A percentile compares a stretch with the other conserved stretches of the same genome.
Conservation (phyloP, 2,888 invertebrate genomes). For the Sceliomorpha sp. region DNA sequence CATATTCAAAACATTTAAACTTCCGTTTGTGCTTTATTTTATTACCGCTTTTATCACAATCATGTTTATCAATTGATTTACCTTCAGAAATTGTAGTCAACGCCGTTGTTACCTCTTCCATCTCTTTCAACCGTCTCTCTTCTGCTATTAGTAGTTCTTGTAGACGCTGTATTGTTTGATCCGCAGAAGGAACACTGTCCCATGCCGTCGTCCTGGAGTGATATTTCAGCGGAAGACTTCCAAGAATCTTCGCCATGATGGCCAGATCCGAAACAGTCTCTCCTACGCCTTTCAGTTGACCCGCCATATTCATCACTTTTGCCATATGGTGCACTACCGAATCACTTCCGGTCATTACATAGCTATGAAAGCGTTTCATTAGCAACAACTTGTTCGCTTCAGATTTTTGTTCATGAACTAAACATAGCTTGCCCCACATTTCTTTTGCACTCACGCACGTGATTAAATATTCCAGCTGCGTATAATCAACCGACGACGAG, state of each 20-base stretch:
- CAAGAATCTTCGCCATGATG: slow-evolving; percentile 58
- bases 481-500: slow-evolving; percentile 34
- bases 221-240: slow-evolving; percentile 49
- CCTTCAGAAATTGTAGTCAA: background rate
- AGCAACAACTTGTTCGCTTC: slow-evolving; percentile 48
- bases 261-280: slow-evolving; percentile 42
- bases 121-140: background rate
- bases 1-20: no score
- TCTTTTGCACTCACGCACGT: slow-evolving; percentile 34
- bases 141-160: slow-evolving; percentile 36
- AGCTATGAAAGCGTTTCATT: slow-evolving; percentile 51
- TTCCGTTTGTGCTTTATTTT: no score
- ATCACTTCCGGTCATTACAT: slow-evolving; percentile 52
- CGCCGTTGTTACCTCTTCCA: background rate
- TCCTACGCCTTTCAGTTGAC: slow-evolving; percentile 47
- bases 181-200: slow-evolving; percentile 44
- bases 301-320: slow-evolving; percentile 63
- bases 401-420: slow-evolving; percentile 55
- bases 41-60: background rate
- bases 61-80: background rate
- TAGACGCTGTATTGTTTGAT: slow-evolving; percentile 49
- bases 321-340: slow-evolving; percentile 62
- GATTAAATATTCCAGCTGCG: slow-evolving; percentile 38
- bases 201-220: slow-evolving; percentile 49
- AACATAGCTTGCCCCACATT: slow-evolving; percentile 50